Base-by-base conservation (phyloP, 64 coral and sea anemone species). In the Pocillopora damicornis region DNA sequence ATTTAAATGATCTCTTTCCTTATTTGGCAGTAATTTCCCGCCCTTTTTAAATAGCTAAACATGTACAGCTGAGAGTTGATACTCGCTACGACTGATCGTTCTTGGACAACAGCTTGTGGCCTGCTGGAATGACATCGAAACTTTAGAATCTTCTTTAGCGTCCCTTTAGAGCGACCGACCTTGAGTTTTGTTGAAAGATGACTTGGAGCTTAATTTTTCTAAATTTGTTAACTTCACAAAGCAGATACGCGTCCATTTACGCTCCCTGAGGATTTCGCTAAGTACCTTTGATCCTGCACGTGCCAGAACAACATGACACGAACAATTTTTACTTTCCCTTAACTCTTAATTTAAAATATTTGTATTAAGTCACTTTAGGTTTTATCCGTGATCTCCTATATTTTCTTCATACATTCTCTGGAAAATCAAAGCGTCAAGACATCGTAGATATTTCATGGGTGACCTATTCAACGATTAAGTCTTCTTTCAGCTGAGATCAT, bases 21-120 rank as follows among this genome's bases (percentile, higher is more conserved):
- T 97, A 97, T 97, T 88, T 90, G 94, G 94, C 75, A 61, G 75
- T 60, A 37, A 37, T 77, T 97, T 97, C 94, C 94, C 94, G 94
- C 94, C 91, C 88, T 93, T 93, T 93, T 82, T 88, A 85, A 85
- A 85, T 8, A 42, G 10, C 14, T 13, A 23, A 81, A n/a, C 0
- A n/a, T 37, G 63, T 59, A 72, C 81, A 85, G 81, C 81, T 85
- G 81, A 72, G 81, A 72, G 67, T 66, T 72, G 15, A n/a, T 83
- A 69, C 37, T 64, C 35, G 37, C 17, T 15, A 63, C 59, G 10
- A 62, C 35, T 18, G 37, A 72, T 85, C 22, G 13, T n/a, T 23
- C 2, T 18, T 37, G 0, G 20, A 57, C 37, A 58, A 72, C 15
- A 42, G 65, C 58, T 85, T 73, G 30, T 26, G 0, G 14, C 59